These are phyloP conservation scores for Protosalanx chinensis DNA, from an alignment of 2,797 vertebrate genomes.

Conservation along the genomic window DNA sequence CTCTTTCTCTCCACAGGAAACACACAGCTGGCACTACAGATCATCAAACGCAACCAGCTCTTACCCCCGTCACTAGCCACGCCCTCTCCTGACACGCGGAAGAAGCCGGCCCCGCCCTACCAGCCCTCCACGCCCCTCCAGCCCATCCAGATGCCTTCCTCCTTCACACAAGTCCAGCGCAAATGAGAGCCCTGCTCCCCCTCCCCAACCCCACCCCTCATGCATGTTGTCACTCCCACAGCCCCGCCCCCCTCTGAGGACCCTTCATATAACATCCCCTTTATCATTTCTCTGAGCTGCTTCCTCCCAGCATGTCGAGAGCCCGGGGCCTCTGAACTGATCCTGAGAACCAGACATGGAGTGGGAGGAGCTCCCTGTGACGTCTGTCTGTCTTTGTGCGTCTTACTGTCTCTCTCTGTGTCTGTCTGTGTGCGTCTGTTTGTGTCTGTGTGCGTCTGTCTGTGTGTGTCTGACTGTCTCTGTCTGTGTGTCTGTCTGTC, in stretches of 20 bases:
- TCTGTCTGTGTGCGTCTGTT: slow-evolving; percentile 16
- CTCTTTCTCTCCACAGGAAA: slow-evolving; percentile 75
- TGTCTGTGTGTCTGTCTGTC: slow-evolving; percentile 7
- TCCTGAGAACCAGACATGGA: neutral
- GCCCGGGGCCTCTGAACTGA: neutral
- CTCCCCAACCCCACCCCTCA: neutral
- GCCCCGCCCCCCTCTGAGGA: slow-evolving; percentile 19
- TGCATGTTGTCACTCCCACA: neutral
- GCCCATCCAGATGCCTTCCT: slow-evolving; percentile 83
- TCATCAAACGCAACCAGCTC: slow-evolving; percentile 98
- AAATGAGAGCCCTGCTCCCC: slow-evolving; percentile 72
- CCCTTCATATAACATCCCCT: slow-evolving; percentile 25
- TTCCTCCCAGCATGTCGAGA: slow-evolving; percentile 22
- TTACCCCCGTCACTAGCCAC: slow-evolving; percentile 82
- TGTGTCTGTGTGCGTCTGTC: too few species aligned
- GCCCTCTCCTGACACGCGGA: slow-evolving; percentile 82
- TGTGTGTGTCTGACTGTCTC: too few species aligned
- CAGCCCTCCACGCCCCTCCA: slow-evolving; percentile 79
- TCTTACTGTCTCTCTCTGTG: neutral
- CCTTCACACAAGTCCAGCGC: slow-evolving; percentile 88
- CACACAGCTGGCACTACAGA: slow-evolving; percentile 96
- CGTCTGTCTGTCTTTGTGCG: neutral
- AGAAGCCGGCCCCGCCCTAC: slow-evolving; percentile 79
- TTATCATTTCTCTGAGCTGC: slow-evolving; percentile 55
- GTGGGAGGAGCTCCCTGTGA: neutral